Evolutionary conservation across 2,888 invertebrate genomes (phyloP).

Genomic region (Orgyia antiqua): DNA sequence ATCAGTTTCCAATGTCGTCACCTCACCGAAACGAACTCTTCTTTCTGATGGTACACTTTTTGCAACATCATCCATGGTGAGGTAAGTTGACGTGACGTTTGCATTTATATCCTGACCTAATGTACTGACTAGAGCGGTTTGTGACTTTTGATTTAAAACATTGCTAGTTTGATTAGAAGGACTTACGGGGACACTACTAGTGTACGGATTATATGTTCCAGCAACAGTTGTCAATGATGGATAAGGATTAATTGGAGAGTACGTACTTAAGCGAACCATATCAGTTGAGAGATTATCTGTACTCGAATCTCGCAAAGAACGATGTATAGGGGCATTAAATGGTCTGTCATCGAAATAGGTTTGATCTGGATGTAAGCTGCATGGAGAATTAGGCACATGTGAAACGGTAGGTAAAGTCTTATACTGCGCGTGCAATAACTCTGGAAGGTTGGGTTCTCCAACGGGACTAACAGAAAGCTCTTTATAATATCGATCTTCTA

Average conservation of each 20-base stretch:
- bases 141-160: conserved; percentile 34
- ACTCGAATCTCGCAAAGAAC: conserved; percentile 56
- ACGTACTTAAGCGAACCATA: conserved; percentile 66
- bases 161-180: conserved; percentile 40
- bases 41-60: conserved; percentile 68
- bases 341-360: conserved; percentile 41
- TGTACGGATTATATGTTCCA: conserved; percentile 69
- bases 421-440: conserved; percentile 66
- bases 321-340: conserved; percentile 39
- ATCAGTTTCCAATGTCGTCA: conserved; percentile 62
- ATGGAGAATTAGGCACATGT: conserved; percentile 69
- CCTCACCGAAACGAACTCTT: conserved; percentile 72
- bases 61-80: conserved; percentile 42
- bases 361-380: conserved; percentile 63
- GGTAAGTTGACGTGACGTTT: conserved; percentile 48
- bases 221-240: conserved; percentile 70
- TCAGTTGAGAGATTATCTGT: conserved; percentile 44
- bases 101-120: conserved; percentile 59
- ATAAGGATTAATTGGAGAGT: conserved; percentile 67
- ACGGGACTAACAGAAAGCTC: conserved; percentile 59
- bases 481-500: conserved; percentile 44
- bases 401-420: conserved; percentile 64
- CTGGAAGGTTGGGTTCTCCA: conserved; percentile 55
- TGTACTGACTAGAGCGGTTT: conserved; percentile 44
- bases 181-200: conserved; percentile 54